Conservation (phyloP, 2,888 invertebrate species). For the Conomelus anceps region DNA sequence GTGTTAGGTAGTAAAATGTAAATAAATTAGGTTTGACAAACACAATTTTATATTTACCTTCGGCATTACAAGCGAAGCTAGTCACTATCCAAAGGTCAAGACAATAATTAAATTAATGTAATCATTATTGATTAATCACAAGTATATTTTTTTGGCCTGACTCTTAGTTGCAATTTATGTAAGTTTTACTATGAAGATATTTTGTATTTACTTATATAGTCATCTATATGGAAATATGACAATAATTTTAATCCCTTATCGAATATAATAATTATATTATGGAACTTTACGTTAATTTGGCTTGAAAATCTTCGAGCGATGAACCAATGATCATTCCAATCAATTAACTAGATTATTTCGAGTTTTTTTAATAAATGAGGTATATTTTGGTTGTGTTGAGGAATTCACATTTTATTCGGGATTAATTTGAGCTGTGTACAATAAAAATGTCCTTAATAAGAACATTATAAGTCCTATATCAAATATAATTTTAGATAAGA, state of each 20-base stretch:
- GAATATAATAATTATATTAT: background rate
- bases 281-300: background rate
- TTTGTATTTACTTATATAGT: background rate
- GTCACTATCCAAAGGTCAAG: background rate
- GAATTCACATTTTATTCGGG: too few species aligned
- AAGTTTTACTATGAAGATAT: background rate
- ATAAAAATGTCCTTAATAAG: too few species aligned
- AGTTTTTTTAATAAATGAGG: too few species aligned
- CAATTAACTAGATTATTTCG: too few species aligned
- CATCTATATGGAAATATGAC: background rate
- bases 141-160: background rate
- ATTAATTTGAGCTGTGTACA: too few species aligned
- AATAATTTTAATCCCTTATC: background rate
- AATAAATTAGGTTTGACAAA: background rate
- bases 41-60: background rate
- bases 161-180: conserved; percentile 1
- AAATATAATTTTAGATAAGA: too few species aligned
- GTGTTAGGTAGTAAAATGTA: background rate
- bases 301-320: background rate
- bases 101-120: conserved; percentile 1
- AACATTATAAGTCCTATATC: too few species aligned
- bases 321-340: background rate
- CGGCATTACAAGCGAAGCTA: background rate
- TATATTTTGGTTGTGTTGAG: too few species aligned
- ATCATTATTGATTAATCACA: background rate